These are phyloP conservation scores for Trididemnum nubilum DNA, from an alignment of 23 tunicate species.

Conservation along the genomic window DNA sequence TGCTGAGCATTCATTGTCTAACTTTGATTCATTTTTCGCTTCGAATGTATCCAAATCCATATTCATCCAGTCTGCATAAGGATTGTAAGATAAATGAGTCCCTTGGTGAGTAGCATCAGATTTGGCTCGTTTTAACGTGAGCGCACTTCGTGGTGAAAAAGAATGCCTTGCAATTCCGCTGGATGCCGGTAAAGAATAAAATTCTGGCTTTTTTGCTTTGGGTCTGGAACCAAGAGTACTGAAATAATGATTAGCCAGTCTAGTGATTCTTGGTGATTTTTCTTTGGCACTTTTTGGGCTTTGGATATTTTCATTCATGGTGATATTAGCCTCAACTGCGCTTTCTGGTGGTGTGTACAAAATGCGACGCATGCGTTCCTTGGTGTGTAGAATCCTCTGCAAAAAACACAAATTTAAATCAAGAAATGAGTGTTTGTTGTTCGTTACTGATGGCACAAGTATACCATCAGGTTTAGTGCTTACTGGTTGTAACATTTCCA, in stretches of 20 bases:
- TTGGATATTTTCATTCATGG: background rate
- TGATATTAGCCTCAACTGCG: background rate
- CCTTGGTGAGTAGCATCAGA: background rate
- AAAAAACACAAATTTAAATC: no score
- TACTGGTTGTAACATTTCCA: no score
- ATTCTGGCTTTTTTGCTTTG: background rate
- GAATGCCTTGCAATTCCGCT: no score
- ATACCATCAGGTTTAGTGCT: no score
- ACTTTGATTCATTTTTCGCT: no score
- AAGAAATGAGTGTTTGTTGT: no score
- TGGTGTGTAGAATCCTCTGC: slow-evolving; percentile 15
- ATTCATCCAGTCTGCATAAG: background rate
- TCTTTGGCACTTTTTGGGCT: background rate
- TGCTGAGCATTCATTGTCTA: no score
- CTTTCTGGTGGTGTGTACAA: background rate
- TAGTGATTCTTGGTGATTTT: background rate
- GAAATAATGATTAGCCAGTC: background rate
- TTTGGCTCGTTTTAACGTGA: background rate
- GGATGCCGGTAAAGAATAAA: background rate
- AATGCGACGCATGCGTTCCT: background rate
- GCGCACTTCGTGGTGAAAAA: no score
- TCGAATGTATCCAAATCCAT: no score
- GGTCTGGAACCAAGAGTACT: background rate
- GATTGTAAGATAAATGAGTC: background rate
- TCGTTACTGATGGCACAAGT: no score